A percentile compares a stretch with the other conserved stretches of the same genome.
Evolutionary conservation across 2,113 vertebrate species (phyloP).

Genomic region (Ranitomeya imitator): DNA sequence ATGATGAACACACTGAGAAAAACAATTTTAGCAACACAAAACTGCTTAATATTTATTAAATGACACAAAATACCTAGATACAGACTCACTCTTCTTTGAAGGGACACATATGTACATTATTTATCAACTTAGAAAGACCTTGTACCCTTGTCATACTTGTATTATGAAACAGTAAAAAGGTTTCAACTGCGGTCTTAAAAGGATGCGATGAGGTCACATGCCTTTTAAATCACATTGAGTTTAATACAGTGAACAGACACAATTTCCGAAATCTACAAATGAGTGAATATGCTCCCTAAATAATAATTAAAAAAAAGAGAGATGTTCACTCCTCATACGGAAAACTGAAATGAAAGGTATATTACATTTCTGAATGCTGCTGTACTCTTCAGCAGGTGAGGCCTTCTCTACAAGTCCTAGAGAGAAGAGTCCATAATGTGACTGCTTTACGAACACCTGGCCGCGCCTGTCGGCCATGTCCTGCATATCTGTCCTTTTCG

Average conservation of each 20-base stretch:
- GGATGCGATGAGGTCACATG: constrained; percentile 66
- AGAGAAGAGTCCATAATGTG: neutral
- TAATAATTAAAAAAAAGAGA: constrained; percentile 63
- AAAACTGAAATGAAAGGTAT: constrained; percentile 71
- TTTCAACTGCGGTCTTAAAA: constrained; percentile 68
- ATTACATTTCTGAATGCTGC: constrained; percentile 75
- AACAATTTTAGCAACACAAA: constrained; percentile 72
- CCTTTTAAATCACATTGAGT: constrained; percentile 65
- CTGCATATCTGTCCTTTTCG: constrained; percentile 6
- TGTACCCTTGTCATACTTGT: constrained; percentile 69
- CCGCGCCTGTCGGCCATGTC: neutral
- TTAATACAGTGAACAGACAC: constrained; percentile 68
- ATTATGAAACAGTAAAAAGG: constrained; percentile 73
- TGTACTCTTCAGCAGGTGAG: constrained; percentile 65
- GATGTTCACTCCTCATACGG: constrained; percentile 63
- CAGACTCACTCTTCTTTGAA: constrained; percentile 73
- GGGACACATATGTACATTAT: constrained; percentile 79
- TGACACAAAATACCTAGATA: constrained; percentile 79
- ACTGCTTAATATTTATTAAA: constrained; percentile 78
- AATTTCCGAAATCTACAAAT: constrained; percentile 63
- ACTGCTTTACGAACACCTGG: neutral
- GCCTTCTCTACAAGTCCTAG: neutral
- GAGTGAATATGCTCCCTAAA: constrained; percentile 65
- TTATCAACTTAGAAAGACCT: constrained; percentile 75
- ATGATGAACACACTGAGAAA: neutral